Conservation (phyloP, 2,888 invertebrate genomes). For the Harpalus rufipes region DNA sequence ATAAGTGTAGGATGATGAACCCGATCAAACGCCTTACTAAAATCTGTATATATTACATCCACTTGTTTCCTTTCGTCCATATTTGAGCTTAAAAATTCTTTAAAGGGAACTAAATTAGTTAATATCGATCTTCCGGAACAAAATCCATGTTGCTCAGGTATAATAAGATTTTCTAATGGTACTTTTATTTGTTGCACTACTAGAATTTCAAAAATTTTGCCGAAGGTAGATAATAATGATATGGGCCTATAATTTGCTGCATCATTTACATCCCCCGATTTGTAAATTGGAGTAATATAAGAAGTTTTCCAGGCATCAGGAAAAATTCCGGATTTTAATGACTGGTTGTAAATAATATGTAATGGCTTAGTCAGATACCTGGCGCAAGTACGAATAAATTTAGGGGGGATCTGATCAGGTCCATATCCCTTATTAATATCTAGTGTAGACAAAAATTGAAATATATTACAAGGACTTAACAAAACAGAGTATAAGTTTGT, state of each 20-base stretch:
- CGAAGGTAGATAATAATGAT: conserved; percentile 23
- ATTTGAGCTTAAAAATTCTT: conserved; percentile 6
- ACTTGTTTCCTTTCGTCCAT: conserved; percentile 12
- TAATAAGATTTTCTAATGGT: background rate
- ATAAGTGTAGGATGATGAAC: conserved; percentile 6
- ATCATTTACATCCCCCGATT: background rate
- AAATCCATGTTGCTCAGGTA: background rate
- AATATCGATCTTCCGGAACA: background rate
- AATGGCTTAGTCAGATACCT: background rate
- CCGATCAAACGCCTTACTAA: conserved; percentile 11
- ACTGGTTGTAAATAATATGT: conserved; percentile 13
- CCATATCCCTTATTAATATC: conserved; percentile 13
- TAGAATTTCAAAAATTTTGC: conserved; percentile 20
- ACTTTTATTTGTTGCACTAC: conserved; percentile 3
- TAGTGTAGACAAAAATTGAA: background rate
- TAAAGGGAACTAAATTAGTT: conserved; percentile 1
- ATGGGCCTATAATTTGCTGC: conserved; percentile 8
- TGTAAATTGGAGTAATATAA: conserved; percentile 6
- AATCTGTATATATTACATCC: conserved; percentile 12
- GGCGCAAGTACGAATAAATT: conserved; percentile 2
- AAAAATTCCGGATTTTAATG: background rate
- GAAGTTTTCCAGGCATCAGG: conserved; percentile 31
- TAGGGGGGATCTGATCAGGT: conserved; percentile 3
- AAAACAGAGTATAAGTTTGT: background rate
- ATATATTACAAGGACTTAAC: background rate